Conservation (phyloP, 2,888 invertebrate species). For the Gymnosoma rotundatum region DNA sequence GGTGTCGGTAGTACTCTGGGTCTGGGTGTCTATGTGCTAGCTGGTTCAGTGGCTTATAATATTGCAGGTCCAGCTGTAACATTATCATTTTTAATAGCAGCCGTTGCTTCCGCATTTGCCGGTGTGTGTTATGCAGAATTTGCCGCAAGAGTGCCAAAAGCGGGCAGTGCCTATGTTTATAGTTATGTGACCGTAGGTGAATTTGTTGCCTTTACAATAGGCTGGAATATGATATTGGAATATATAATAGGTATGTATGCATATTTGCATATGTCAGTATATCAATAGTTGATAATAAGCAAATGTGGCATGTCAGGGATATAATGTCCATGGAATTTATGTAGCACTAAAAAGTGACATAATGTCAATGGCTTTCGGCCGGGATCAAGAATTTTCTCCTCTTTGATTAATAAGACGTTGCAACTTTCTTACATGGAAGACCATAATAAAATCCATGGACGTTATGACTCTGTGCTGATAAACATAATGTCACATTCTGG, state of each 20-base stretch:
- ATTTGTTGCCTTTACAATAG: constrained; percentile 90
- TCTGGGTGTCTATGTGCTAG: constrained; percentile 97
- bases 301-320: no score
- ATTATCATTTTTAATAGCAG: constrained; percentile 94
- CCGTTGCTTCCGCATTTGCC: constrained; percentile 95
- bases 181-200: constrained; percentile 92
- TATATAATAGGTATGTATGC: constrained; percentile 86
- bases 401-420: no score
- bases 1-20: constrained; percentile 95
- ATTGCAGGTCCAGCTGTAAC: constrained; percentile 96
- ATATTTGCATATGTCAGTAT: no score
- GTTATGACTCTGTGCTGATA: no score
- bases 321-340: no score
- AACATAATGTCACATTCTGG: no score
- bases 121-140: constrained; percentile 93
- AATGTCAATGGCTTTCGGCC: no score
- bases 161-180: constrained; percentile 93
- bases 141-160: constrained; percentile 90
- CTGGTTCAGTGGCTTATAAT: constrained; percentile 92
- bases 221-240: constrained; percentile 92
- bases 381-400: no score
- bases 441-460: no score
- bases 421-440: no score
- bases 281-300: no score
- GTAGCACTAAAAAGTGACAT: background rate